Evolutionary conservation across 1,140 invertebrate species (phyloP), one percentile per base, ranked within the genome.

Genomic region (Chrysomallon squamiferum): DNA sequence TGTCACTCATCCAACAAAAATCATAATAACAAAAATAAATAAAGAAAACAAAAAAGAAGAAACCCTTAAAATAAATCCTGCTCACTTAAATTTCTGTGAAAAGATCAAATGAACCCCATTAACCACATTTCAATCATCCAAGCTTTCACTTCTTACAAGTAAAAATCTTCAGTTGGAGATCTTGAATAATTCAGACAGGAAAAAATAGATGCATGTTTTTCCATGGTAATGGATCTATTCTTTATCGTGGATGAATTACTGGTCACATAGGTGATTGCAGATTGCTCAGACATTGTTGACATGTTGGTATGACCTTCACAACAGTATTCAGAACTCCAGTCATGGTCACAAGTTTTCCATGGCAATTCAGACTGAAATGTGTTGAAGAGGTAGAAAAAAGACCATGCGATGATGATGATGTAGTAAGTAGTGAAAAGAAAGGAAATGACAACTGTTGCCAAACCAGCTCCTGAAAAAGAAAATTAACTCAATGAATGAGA

Each of bases 391-490:
- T 95, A 99, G 66, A 96, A 91, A 59, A 99, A 89, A 9, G 96
- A 93, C 96, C 96, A 99, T 20, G 96, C 94, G 74, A 99, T 96
- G 84, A 99, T 98, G 4, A 99, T 94, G 85, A 98, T 99, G 88
- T 99, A 99, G 84, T 98, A 98, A 15, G 95, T 95, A 4, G 75
- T 79, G 56, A 83, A 78, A 30, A 84, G 73, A 68, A 82, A 85
- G 9, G 82, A 81, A 22, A 83, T 78, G 38, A 85, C 75, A 7
- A 86, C 84, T 7, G 82, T 84, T 6, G 82, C 82, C 18, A 83
- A 62, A 4, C 84, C 84, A 64, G 81, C 77, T 43, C 83, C 84
- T 83, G 73, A 38, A 62, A 58, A 66, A 38, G 6, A 38, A 15
- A 15, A n/a, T n/a, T n/a, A n/a, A n/a, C n/a, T n/a, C n/a, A n/a